Conservation (phyloP, 1,140 invertebrate genomes). For the Himalopsyche phryganea region DNA sequence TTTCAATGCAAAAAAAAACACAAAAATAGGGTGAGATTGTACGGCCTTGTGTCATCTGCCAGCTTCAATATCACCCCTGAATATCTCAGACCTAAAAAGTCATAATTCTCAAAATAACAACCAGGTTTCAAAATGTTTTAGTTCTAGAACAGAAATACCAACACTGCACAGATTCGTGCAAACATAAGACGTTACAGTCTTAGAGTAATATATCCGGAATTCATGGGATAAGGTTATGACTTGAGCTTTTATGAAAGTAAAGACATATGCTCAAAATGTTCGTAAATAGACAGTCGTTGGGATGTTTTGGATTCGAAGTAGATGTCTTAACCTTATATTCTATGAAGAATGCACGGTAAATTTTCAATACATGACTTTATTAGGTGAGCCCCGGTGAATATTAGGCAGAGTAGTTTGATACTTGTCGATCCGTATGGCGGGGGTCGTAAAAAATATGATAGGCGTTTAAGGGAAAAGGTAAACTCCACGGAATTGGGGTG, state of each 20-base stretch:
- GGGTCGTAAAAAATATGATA: conserved; percentile 37
- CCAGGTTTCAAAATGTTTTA: too few relatives aligned
- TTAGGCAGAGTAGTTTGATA: conserved; percentile 51
- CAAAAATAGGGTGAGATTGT: too few relatives aligned
- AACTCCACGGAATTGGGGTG: conserved; percentile 6
- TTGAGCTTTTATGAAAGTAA: not conserved
- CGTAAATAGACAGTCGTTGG: not conserved
- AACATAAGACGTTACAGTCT: too few relatives aligned
- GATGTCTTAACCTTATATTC: conserved; percentile 47
- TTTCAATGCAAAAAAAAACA: conserved; percentile 37
- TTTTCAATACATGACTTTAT: conserved; percentile 57
- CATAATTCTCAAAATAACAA: too few relatives aligned
- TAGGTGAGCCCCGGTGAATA: conserved; percentile 51
- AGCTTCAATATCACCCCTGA: conserved; percentile 23
- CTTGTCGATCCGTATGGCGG: conserved; percentile 41
- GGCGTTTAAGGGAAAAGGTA: conserved; percentile 28
- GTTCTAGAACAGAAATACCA: too few relatives aligned
- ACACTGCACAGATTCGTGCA: too few relatives aligned
- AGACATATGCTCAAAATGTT: not conserved
- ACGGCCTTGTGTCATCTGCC: conserved; percentile 29
- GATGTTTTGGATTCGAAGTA: not conserved
- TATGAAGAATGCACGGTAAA: conserved; percentile 54
- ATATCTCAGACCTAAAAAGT: too few relatives aligned
- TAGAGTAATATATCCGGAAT: too few relatives aligned
- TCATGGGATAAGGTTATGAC: not conserved